Evolutionary conservation across 1,140 invertebrate species (phyloP).

Genomic region (Dicyema japonicum): DNA sequence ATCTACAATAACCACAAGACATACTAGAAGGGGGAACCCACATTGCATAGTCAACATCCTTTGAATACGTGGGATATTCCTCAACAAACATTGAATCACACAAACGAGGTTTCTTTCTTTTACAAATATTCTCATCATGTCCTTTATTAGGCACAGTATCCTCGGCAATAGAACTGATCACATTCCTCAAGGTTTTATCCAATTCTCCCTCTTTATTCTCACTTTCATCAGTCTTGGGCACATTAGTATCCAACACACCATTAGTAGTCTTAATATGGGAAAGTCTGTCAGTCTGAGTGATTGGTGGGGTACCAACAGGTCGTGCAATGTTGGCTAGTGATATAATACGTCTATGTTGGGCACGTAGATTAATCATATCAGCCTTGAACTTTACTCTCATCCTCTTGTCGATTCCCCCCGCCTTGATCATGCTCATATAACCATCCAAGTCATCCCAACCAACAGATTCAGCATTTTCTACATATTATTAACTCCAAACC

Average conservation of each 20-base stretch:
- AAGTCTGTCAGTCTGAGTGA: constrained; percentile 14
- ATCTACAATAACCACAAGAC: no score
- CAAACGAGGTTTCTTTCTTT: constrained; percentile 5
- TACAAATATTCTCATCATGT: constrained; percentile 7
- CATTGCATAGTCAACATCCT: constrained; percentile 4
- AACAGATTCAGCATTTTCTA: constrained; percentile 6
- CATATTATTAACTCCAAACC: constrained; percentile 1
- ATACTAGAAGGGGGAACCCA: constrained; percentile 2
- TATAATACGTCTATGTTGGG: constrained; percentile 31
- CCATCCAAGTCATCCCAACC: constrained; percentile 17
- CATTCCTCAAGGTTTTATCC: no score
- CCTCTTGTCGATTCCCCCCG: constrained; percentile 16
- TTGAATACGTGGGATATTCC: constrained; percentile 3
- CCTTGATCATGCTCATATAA: constrained; percentile 18
- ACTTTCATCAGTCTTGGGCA: background rate
- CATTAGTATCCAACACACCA: background rate
- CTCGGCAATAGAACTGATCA: no score
- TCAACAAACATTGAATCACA: no score
- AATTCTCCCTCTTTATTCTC: constrained; percentile 4
- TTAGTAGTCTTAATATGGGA: constrained; percentile 12
- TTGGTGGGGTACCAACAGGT: constrained; percentile 23
- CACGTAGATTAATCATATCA: constrained; percentile 31
- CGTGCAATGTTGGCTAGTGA: constrained; percentile 40
- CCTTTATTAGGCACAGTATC: constrained; percentile 2
- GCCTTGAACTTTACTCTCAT: constrained; percentile 17